Evolutionary conservation across 2,888 invertebrate species (phyloP).

Genomic region (Leucozona laternaria): DNA sequence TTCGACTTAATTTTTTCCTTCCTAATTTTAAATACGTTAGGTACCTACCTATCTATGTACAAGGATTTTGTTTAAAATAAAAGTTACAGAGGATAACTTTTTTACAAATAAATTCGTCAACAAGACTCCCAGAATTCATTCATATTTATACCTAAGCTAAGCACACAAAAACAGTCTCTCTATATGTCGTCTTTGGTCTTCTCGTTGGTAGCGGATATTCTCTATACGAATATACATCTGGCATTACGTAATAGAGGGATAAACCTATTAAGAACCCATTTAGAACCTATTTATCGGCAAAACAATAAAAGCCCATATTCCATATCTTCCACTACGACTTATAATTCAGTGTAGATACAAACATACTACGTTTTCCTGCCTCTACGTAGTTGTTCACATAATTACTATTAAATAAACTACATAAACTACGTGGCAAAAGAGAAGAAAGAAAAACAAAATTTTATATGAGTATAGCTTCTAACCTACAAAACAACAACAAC

Average conservation of each 20-base stretch:
- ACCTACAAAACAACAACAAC: slow-evolving; percentile 9
- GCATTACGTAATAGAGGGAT: slow-evolving; percentile 46
- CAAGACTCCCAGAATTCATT: neutral
- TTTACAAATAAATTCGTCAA: neutral
- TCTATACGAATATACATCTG: neutral
- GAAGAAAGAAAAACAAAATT: slow-evolving; percentile 18
- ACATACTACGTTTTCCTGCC: neutral
- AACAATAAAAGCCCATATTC: slow-evolving; percentile 40
- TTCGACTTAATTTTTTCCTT: neutral
- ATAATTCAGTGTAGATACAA: slow-evolving; percentile 30
- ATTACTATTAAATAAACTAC: slow-evolving; percentile 29
- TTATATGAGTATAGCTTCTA: neutral
- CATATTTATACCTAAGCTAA: neutral
- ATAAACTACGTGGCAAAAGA: slow-evolving; percentile 9
- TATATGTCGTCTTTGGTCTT: neutral
- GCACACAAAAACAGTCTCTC: neutral
- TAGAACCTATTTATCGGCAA: slow-evolving; percentile 36
- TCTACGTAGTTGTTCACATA: neutral
- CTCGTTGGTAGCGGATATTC: slow-evolving; percentile 11
- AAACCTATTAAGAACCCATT: slow-evolving; percentile 45
- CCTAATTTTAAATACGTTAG: neutral
- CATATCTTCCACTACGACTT: slow-evolving; percentile 41
- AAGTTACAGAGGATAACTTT: neutral
- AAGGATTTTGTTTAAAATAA: neutral
- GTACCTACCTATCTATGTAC: too few species aligned